These are phyloP conservation scores for Hipparchia semele DNA, from an alignment of 2,888 invertebrate genomes.

Conservation along the genomic window DNA sequence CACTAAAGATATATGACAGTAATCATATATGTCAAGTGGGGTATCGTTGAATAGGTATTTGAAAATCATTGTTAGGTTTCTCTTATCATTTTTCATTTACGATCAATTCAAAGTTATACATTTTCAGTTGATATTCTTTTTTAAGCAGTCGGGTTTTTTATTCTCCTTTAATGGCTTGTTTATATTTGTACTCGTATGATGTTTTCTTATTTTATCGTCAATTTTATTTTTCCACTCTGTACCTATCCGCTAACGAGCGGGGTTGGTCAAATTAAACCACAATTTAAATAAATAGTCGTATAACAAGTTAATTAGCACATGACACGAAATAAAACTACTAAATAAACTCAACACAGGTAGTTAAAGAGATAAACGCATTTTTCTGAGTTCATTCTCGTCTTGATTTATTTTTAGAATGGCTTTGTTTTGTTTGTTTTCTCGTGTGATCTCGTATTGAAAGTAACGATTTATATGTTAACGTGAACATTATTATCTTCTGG, in stretches of 20 bases:
- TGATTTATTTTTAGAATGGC: conserved; percentile 30
- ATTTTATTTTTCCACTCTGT: not conserved
- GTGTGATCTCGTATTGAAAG: not conserved
- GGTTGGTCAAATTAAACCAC: conserved; percentile 1
- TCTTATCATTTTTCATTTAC: too few species aligned
- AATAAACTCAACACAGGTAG: conserved; percentile 5
- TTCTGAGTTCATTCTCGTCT: conserved; percentile 32
- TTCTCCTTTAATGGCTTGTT: not conserved
- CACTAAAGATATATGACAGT: too few species aligned
- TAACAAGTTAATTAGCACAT: conserved; percentile 17
- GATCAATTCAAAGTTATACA: not conserved
- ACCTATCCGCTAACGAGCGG: conserved; percentile 9
- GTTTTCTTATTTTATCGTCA: not conserved
- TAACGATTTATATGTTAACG: not conserved
- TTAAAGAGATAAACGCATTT: conserved; percentile 18
- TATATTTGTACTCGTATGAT: not conserved
- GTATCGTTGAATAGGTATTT: too few species aligned
- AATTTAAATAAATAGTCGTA: conserved; percentile 16
- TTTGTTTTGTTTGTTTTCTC: conserved; percentile 2
- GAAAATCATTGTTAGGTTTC: too few species aligned
- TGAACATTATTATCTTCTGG: not conserved
- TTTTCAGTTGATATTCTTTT: too few species aligned
- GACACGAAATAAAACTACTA: conserved; percentile 8
- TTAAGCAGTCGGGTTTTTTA: not conserved
- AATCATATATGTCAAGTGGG: too few species aligned